Percentiles rank a stretch among this genome's conserved stretches.
Evolutionary conservation across 2,888 invertebrate genomes (phyloP).

Genomic region (Alentia gelatinosa): DNA sequence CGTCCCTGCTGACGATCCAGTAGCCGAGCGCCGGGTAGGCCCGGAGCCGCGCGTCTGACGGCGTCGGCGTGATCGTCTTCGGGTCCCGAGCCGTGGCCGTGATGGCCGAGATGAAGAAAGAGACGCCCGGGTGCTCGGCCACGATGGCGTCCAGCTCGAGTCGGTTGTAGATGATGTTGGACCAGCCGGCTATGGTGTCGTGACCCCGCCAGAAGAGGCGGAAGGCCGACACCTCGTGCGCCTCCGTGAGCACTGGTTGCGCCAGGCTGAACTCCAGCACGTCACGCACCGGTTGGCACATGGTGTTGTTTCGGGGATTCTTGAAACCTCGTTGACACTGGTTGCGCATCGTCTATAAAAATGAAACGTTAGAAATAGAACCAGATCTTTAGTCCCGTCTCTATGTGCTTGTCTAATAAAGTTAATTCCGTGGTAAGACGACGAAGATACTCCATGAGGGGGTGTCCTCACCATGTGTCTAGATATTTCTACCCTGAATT

Average conservation of each 20-base stretch:
- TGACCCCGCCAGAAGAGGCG: conserved; percentile 26
- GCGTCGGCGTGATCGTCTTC: not conserved
- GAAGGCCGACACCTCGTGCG: conserved; percentile 14
- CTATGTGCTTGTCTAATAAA: too few species aligned
- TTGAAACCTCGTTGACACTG: conserved; percentile 7
- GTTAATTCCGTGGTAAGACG: too few species aligned
- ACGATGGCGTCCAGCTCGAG: conserved; percentile 13
- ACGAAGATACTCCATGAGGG: too few species aligned
- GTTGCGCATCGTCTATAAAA: not conserved
- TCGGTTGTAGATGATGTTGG: conserved; percentile 34
- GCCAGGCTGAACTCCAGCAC: conserved; percentile 30
- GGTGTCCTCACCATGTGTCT: too few species aligned
- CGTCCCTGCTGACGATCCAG: not conserved
- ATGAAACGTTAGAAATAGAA: too few species aligned
- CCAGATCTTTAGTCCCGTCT: too few species aligned
- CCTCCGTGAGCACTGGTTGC: not conserved
- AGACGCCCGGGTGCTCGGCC: conserved; percentile 3
- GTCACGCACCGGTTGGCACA: conserved; percentile 16
- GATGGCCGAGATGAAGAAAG: conserved; percentile 33
- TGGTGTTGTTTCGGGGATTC: conserved; percentile 25
- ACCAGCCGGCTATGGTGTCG: conserved; percentile 18
- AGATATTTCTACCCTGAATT: too few species aligned
- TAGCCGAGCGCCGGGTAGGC: conserved; percentile 24
- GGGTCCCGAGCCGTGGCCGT: conserved; percentile 30
- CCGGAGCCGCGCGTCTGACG: not conserved